Evolutionary conservation across 92 coral and sea anemone genomes (phyloP).

Genomic region (Galaxea fascicularis): DNA sequence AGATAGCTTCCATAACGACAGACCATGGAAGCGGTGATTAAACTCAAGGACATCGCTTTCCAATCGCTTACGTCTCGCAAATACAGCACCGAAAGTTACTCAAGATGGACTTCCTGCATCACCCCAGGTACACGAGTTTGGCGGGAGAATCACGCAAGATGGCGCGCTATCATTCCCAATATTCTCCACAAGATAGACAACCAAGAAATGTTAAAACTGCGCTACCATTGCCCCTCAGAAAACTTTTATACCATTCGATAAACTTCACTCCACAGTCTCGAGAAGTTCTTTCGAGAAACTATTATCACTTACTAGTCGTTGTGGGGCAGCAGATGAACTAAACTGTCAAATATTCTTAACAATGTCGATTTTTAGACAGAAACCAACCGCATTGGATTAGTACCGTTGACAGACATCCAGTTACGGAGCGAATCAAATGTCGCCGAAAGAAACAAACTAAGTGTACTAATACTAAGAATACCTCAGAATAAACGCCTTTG

Average conservation of each 20-base stretch:
- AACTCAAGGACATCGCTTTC: not conserved
- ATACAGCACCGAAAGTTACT: not conserved
- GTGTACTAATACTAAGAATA: too few species aligned
- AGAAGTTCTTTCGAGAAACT: conserved; percentile 9
- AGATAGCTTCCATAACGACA: conserved; percentile 19
- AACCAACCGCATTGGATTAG: not conserved
- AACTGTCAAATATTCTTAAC: conserved; percentile 25
- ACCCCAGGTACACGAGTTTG: not conserved
- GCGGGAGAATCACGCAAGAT: conserved; percentile 16
- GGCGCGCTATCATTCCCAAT: conserved; percentile 19
- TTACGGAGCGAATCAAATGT: not conserved
- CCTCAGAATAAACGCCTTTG: conserved; percentile 2
- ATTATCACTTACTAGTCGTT: not conserved
- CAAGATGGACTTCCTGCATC: conserved; percentile 22
- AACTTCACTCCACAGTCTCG: not conserved
- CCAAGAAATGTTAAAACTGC: not conserved
- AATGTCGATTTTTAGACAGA: not conserved
- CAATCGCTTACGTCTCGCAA: conserved; percentile 4
- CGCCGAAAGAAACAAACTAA: not conserved
- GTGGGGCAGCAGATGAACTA: not conserved
- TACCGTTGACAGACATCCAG: not conserved
- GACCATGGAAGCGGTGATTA: not conserved
- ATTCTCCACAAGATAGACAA: conserved; percentile 10
- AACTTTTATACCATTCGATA: not conserved
- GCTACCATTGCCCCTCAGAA: not conserved